Evolutionary conservation across 2,113 vertebrate genomes (phyloP).

Genomic region (Oncorhynchus tshawytscha): DNA sequence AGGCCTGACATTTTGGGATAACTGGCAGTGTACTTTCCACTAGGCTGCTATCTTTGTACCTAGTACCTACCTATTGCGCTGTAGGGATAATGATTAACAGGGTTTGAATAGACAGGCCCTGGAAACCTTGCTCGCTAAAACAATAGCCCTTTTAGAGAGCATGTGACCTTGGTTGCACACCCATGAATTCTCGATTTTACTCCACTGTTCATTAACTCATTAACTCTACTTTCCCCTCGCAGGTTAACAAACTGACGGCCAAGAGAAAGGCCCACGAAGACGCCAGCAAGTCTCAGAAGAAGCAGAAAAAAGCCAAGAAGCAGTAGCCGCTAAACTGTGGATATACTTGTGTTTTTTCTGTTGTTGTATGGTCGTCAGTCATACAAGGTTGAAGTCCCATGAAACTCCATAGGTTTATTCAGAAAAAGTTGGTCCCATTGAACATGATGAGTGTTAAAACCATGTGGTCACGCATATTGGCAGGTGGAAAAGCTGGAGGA

Average conservation of each 20-base stretch:
- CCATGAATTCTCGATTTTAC: neutral
- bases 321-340: neutral
- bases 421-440: neutral
- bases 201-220: conserved; percentile 44
- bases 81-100: conserved; percentile 34
- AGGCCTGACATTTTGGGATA: neutral
- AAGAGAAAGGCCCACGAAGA: conserved; percentile 92
- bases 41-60: too few species aligned
- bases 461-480: neutral
- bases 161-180: conserved; percentile 12
- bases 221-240: conserved; percentile 24
- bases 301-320: conserved; percentile 73
- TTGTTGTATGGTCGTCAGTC: conserved; percentile 32
- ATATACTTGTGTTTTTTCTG: too few species aligned
- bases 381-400: conserved; percentile 6
- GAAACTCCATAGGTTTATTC: conserved; percentile 10
- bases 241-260: conserved; percentile 91
- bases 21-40: neutral
- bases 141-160: neutral
- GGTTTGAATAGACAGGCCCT: conserved; percentile 5
- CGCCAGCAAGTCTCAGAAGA: conserved; percentile 79
- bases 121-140: conserved; percentile 14
- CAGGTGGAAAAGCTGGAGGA: too few species aligned
- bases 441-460: neutral
- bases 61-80: too few species aligned